A percentile compares a stretch with the other conserved stretches of the same genome.
These are phyloP conservation scores for Agrotis ipsilon DNA, from an alignment of 2,888 invertebrate genomes.

Conservation along the genomic window DNA sequence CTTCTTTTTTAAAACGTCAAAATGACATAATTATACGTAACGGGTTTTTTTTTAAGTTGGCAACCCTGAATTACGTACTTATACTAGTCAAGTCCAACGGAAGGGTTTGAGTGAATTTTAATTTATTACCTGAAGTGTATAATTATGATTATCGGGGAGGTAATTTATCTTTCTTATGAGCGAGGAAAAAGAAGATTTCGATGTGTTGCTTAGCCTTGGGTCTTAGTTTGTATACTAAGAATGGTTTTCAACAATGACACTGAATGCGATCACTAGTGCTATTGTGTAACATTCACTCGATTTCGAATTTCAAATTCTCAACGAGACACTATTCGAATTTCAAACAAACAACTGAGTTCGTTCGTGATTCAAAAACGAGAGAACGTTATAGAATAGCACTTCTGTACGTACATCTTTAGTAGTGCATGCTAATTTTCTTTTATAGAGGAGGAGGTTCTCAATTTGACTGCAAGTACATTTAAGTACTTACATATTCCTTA, in stretches of 20 bases:
- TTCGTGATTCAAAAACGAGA: too few relatives aligned
- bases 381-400: too few relatives aligned
- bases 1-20: not conserved
- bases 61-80: constrained; percentile 48
- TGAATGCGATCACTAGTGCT: too few relatives aligned
- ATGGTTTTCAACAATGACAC: not conserved
- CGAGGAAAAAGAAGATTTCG: constrained; percentile 17
- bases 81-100: constrained; percentile 42
- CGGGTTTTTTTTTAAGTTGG: constrained; percentile 29
- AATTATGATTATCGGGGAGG: constrained; percentile 48
- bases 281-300: too few relatives aligned
- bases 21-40: not conserved
- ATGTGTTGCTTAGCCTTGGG: constrained; percentile 23
- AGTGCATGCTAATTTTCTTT: too few relatives aligned
- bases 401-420: too few relatives aligned
- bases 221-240: constrained; percentile 1
- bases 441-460: too few relatives aligned
- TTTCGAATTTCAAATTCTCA: too few relatives aligned
- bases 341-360: too few relatives aligned
- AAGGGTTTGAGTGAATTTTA: constrained; percentile 59
- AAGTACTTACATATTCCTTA: too few relatives aligned
- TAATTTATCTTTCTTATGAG: constrained; percentile 57
- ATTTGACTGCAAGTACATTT: too few relatives aligned
- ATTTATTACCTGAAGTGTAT: constrained; percentile 56
- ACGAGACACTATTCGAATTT: too few relatives aligned